Evolutionary conservation across 2,888 invertebrate genomes (phyloP).

Genomic region (Athripsodes cinereus): DNA sequence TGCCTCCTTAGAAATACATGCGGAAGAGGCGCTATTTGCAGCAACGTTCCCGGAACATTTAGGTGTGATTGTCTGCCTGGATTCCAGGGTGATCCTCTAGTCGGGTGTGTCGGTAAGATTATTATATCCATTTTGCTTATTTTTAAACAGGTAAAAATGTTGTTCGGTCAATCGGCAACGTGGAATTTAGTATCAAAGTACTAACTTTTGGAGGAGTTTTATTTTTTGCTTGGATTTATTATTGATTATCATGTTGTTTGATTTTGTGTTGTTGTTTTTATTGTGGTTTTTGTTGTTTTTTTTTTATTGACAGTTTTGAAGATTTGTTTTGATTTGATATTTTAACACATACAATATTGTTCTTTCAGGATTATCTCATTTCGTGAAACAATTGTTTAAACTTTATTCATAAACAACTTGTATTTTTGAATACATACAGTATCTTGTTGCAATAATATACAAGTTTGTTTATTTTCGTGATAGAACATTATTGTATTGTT

Average conservation of each 20-base stretch:
- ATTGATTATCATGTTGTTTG: not conserved
- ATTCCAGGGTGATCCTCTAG: slow-evolving; percentile 71
- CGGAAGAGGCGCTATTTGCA: slow-evolving; percentile 73
- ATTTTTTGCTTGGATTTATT: slow-evolving; percentile 1
- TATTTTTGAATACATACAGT: no score
- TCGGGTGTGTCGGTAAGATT: slow-evolving; percentile 64
- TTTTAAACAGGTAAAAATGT: slow-evolving; percentile 1
- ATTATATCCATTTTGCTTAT: not conserved
- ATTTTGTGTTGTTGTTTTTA: not conserved
- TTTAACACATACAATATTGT: no score
- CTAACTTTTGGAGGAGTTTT: slow-evolving; percentile 2
- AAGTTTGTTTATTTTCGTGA: no score
- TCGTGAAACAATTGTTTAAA: no score
- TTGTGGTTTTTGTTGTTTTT: not conserved
- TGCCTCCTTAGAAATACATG: slow-evolving; percentile 66
- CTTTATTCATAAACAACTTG: no score
- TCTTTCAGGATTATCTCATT: no score
- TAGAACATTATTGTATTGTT: no score
- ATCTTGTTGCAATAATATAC: no score
- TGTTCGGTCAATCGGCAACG: not conserved
- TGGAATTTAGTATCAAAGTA: not conserved
- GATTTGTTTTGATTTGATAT: no score
- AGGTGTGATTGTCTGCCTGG: slow-evolving; percentile 79
- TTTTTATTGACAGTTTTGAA: no score
- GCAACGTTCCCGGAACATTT: slow-evolving; percentile 72